These are phyloP conservation scores for Gambelia wislizenii DNA, from an alignment of 2,797 vertebrate genomes.

Conservation along the genomic window DNA sequence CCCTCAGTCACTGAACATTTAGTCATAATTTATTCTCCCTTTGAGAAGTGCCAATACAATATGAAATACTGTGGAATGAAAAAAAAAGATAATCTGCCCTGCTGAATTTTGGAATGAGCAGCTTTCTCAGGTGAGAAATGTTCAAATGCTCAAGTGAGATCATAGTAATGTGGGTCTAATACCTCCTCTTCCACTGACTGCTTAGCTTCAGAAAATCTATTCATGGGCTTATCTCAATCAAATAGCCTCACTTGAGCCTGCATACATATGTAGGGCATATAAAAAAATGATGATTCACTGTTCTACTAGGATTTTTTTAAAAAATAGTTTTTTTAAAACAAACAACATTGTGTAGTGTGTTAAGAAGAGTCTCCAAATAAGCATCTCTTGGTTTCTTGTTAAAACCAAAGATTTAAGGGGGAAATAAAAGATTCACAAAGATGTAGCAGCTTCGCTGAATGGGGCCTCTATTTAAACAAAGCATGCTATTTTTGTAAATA, in stretches of 20 bases:
- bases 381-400: neutral
- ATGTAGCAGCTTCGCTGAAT: neutral
- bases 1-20: constrained; percentile 4
- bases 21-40: rapidly evolving
- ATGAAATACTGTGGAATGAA: constrained; percentile 46
- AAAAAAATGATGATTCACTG: neutral
- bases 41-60: constrained; percentile 41
- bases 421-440: neutral
- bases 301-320: neutral
- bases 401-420: neutral
- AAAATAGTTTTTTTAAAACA: too few relatives aligned
- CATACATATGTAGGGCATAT: neutral
- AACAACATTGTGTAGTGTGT: neutral
- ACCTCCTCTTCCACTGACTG: too few relatives aligned
- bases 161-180: constrained; percentile 14
- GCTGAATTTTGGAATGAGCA: neutral
- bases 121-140: too few relatives aligned
- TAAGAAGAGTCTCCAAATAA: neutral
- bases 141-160: constrained; percentile 16
- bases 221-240: neutral
- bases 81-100: neutral
- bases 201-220: neutral
- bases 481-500: too few relatives aligned
- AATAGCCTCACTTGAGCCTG: neutral
- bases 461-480: neutral